A percentile compares a stretch with the other conserved stretches of the same genome.
Evolutionary conservation across 2,113 vertebrate genomes (phyloP).

Genomic region (Python bivittatus): DNA sequence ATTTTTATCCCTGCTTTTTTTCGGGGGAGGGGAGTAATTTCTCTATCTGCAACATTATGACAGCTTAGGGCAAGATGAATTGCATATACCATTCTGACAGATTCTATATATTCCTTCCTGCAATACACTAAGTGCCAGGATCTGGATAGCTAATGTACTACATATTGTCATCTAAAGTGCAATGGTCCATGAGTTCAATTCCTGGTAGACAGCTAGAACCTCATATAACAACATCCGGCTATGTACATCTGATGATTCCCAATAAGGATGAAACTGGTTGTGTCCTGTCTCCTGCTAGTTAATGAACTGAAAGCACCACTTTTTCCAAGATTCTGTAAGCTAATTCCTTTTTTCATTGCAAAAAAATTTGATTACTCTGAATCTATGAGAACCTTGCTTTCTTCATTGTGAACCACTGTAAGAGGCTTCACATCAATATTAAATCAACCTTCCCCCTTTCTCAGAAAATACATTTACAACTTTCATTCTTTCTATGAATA

Average conservation of each 20-base stretch:
- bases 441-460: not conserved
- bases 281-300: no score
- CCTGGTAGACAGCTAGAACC: not conserved
- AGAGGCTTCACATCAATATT: not conserved
- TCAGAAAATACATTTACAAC: not conserved
- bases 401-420: not conserved
- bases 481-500: not conserved
- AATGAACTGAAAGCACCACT: no score
- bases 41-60: not conserved
- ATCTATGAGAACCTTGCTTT: not conserved
- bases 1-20: not conserved
- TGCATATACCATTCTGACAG: not conserved
- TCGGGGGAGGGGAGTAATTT: not conserved
- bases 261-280: not conserved
- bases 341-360: no score
- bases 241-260: not conserved
- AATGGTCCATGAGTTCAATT: not conserved
- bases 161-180: not conserved
- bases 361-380: not conserved
- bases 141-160: not conserved
- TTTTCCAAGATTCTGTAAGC: not conserved
- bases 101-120: not conserved
- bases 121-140: not conserved
- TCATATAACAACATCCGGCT: not conserved
- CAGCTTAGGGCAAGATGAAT: not conserved